These are phyloP conservation scores for Leiothrix lutea DNA, from an alignment of 2,113 vertebrate species.

Conservation along the genomic window DNA sequence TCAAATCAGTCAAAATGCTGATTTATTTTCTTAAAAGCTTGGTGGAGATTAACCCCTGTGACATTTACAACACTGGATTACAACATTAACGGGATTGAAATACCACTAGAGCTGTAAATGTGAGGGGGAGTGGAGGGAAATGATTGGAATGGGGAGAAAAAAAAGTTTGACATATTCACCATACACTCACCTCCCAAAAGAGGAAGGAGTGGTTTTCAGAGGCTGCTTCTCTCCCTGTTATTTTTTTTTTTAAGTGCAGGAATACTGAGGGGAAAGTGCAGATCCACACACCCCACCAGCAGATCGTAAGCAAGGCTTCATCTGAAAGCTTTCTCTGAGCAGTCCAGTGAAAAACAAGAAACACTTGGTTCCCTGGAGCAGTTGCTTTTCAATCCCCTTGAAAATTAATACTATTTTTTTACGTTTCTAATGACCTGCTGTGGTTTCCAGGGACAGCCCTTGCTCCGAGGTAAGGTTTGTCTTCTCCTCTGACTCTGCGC, in stretches of 20 bases:
- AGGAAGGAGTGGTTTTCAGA: conserved; percentile 1
- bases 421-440: not conserved
- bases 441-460: not conserved
- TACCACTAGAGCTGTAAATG: conserved; percentile 52
- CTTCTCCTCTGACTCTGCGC: not conserved
- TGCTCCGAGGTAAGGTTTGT: not conserved
- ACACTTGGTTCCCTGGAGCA: not conserved
- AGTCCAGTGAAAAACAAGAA: not conserved
- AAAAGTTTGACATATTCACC: not conserved
- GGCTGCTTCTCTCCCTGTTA: not conserved
- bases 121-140: conserved; percentile 43
- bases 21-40: conserved; percentile 69
- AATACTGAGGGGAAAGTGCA: not conserved
- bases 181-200: not conserved
- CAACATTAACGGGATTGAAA: conserved; percentile 60
- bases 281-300: not conserved
- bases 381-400: not conserved
- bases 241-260: not conserved
- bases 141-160: conserved; percentile 15
- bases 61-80: conserved; percentile 54
- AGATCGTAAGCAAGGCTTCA: not conserved
- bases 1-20: conserved; percentile 58
- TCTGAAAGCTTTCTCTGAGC: not conserved
- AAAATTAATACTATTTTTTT: not conserved
- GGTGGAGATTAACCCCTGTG: conserved; percentile 63